These are phyloP conservation scores for Callinectes sapidus DNA, from an alignment of 2,888 invertebrate species.

Conservation along the genomic window DNA sequence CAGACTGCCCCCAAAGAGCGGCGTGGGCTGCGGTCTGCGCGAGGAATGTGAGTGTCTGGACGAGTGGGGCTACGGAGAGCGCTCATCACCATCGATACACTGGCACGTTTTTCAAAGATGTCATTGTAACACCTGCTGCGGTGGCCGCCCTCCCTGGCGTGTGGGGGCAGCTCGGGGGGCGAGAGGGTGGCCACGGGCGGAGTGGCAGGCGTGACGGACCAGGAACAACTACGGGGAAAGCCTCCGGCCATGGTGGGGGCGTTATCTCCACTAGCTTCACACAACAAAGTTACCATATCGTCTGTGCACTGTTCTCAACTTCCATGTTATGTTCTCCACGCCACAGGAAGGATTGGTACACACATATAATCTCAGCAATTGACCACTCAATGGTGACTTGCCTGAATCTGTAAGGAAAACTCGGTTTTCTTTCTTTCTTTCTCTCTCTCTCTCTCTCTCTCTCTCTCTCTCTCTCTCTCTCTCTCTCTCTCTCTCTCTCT, in stretches of 20 bases:
- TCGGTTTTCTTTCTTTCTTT: background rate
- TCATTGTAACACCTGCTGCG: slow-evolving; percentile 51
- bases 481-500: background rate
- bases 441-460: background rate
- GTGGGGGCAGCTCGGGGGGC: slow-evolving; percentile 17
- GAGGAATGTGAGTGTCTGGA: slow-evolving; percentile 38
- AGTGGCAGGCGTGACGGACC: slow-evolving; percentile 64
- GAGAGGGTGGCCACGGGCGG: slow-evolving; percentile 56
- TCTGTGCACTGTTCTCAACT: background rate
- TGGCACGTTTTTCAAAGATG: slow-evolving; percentile 54
- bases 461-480: background rate
- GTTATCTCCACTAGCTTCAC: background rate
- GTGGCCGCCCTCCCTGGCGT: slow-evolving; percentile 42
- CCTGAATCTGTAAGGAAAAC: slow-evolving; percentile 11
- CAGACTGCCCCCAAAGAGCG: slow-evolving; percentile 62
- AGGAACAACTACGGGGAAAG: slow-evolving; percentile 60
- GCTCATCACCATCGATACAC: slow-evolving; percentile 47
- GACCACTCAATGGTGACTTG: background rate
- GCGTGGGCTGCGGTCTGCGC: slow-evolving; percentile 52
- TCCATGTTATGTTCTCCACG: slow-evolving; percentile 36
- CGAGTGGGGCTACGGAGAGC: slow-evolving; percentile 48
- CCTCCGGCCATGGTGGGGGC: slow-evolving; percentile 41
- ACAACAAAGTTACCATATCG: slow-evolving; percentile 18
- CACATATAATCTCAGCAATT: background rate
- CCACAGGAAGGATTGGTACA: background rate